Base-by-base conservation (phyloP, 2,797 vertebrate genomes). In the Gymnoscopelus braueri region DNA sequence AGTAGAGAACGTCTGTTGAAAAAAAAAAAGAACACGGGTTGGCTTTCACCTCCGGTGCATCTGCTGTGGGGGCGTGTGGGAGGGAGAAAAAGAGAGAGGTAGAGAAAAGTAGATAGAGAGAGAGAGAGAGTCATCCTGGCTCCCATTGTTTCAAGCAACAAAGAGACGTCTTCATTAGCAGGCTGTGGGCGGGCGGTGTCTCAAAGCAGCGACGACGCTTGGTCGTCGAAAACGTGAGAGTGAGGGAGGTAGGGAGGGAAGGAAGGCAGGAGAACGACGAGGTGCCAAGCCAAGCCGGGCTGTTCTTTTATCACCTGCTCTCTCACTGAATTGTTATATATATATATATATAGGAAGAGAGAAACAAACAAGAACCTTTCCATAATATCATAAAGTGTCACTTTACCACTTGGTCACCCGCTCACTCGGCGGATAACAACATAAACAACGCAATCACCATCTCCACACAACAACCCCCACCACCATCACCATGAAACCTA, bases 31-130 rank as follows among this genome's bases (percentile, higher is more conserved):
- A 91, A 85, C 88, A 68, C 68, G 70, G 84, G 84, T 90, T 95
- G 94, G 94, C 92, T 92, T 94, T 91, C 85, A 90, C 90, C 89
- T 94, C 91, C 60, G 4, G 83, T 80, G 92, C 92, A 93, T 93
- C 92, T 94, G 93, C 90, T 92, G 87, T 65, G 93, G 85, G 87
- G 93, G 93, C 55, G 92, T 87, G 15, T 70, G 74, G 75, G 72
- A 85, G 70, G 60, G 81, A 71, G 77, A 77, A 61, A 73, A 70
- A 76, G 8, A 35, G 32, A 79, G 77, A 12, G 23, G 35, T 14
- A 13, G 60, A 35, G 60, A 50, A 39, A n/a, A 10, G 8, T 44
- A 10, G 39, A 29, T 44, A 8, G 39, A 29, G n/a, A 32, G 52
- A 13, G 63, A 13, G 60, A 87, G 57, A 75, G 73, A 81, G 88